These are phyloP conservation scores for Kryptolebias ocellatus DNA, from an alignment of 2,797 vertebrate species.

Conservation along the genomic window DNA sequence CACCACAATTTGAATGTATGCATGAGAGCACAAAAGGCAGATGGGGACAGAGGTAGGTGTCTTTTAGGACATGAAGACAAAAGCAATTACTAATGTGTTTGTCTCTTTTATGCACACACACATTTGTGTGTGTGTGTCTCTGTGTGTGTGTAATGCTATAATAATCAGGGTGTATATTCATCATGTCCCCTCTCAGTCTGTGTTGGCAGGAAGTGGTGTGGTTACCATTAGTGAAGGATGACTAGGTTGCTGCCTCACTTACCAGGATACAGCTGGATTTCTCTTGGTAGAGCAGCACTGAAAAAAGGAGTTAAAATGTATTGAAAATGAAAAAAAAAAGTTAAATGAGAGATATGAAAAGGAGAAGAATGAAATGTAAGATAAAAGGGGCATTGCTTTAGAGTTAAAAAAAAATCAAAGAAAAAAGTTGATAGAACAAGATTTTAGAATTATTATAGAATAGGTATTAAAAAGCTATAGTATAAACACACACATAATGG, in stretches of 20 bases:
- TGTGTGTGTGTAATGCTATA: constrained; percentile 64
- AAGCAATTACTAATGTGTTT: constrained; percentile 71
- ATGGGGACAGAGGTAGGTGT: constrained; percentile 77
- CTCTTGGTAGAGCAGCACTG: constrained; percentile 23
- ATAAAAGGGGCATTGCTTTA: background rate
- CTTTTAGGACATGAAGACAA: constrained; percentile 75
- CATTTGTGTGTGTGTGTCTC: constrained; percentile 19
- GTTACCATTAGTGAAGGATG: constrained; percentile 85
- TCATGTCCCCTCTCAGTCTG: constrained; percentile 77
- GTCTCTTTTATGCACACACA: constrained; percentile 41
- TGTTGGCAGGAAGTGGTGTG: constrained; percentile 81
- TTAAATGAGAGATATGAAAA: background rate
- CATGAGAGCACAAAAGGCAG: constrained; percentile 70
- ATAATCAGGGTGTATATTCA: constrained; percentile 84
- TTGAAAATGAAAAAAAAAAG: background rate
- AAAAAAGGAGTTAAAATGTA: constrained; percentile 17
- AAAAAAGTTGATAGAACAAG: background rate
- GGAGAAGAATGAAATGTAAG: background rate
- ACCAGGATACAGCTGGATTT: constrained; percentile 52
- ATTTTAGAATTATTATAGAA: background rate
- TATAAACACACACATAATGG: background rate
- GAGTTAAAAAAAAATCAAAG: background rate
- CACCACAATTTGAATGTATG: constrained; percentile 65
- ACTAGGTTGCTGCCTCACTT: constrained; percentile 72
- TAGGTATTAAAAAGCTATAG: background rate